Base-by-base conservation (phyloP, 2,888 invertebrate species). In the Trilocha varians region DNA sequence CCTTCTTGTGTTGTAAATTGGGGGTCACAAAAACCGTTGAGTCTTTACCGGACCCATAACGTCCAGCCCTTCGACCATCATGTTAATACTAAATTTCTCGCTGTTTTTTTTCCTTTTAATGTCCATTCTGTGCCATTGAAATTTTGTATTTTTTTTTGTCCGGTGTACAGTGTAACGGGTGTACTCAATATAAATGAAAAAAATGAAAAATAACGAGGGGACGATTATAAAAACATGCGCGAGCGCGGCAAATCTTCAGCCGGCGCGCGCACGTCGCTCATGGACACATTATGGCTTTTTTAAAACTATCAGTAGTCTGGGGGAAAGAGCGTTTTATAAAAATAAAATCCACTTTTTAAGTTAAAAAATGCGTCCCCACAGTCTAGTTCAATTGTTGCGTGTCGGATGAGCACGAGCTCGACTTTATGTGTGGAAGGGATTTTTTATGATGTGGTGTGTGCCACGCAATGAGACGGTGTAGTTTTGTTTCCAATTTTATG, bases 11-110 rank as follows among this genome's bases (percentile, higher is more conserved):
- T 79, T 79, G 80, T 80, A 82, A 83, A 83, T 83, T 75, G 77
- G 70, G 84, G 85, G 84, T 83, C 78, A 82, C 78, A 84, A 85
- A 85, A 85, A 85, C 85, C 85, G 85, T 84, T 85, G 78, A 67
- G 73, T 76, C 69, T 68, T 65, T 65, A 65, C 67, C 62, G 65
- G 63, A 64, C 64, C 74, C 75, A 76, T 83, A 80, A 80, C 70
- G 84, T 84, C 83, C 84, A 83, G 83, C 74, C 76, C 75, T 55
- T 70, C 67, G 65, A 54, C 61, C 62, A 59, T 62, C 69, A 66
- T 69, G 70, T 68, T 72, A 63, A 59, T 74, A 75, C 78, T 78
- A 78, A 79, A 78, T 62, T 67, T 54, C 64, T 66, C 5, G 62
- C 62, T 59, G 59, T 62, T 61, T 62, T 70, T 79, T 78, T 74